Percentiles rank a stretch among this genome's conserved stretches.
Evolutionary conservation across 1,140 invertebrate genomes (phyloP).

Genomic region (Patella vulgata): DNA sequence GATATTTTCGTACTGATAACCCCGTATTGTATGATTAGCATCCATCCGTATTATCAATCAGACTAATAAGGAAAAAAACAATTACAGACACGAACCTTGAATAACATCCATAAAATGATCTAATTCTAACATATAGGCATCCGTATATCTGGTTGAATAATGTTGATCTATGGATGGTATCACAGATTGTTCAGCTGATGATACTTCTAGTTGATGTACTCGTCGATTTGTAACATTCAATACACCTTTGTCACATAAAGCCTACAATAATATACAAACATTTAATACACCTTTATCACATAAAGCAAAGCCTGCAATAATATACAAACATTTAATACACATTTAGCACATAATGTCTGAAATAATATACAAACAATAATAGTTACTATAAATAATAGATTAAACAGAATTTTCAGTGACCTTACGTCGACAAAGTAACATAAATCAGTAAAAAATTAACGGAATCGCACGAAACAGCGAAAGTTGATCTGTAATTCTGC

Average conservation of each 20-base stretch:
- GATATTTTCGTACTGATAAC: no score
- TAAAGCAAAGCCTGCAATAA: slow-evolving; percentile 26
- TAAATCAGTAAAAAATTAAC: neutral
- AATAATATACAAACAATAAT: neutral
- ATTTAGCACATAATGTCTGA: neutral
- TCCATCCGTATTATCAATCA: no score
- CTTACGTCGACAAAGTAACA: neutral
- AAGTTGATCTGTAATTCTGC: neutral
- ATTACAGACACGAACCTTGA: no score
- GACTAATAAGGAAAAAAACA: no score
- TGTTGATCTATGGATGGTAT: slow-evolving; percentile 21
- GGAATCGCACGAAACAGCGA: neutral
- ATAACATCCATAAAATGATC: no score
- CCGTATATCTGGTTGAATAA: slow-evolving; percentile 59
- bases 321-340: neutral
- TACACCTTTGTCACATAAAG: slow-evolving; percentile 48
- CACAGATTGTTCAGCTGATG: slow-evolving; percentile 4
- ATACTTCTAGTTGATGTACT: slow-evolving; percentile 10
- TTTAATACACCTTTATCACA: slow-evolving; percentile 47
- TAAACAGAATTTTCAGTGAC: neutral
- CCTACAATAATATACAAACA: slow-evolving; percentile 33
- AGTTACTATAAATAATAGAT: neutral
- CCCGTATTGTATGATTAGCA: no score
- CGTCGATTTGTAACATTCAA: slow-evolving; percentile 40
- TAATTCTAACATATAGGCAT: no score